Evolutionary conservation across 2,797 vertebrate genomes (phyloP), one percentile per base, ranked within the genome.

Genomic region (Macroramphosus scolopax): DNA sequence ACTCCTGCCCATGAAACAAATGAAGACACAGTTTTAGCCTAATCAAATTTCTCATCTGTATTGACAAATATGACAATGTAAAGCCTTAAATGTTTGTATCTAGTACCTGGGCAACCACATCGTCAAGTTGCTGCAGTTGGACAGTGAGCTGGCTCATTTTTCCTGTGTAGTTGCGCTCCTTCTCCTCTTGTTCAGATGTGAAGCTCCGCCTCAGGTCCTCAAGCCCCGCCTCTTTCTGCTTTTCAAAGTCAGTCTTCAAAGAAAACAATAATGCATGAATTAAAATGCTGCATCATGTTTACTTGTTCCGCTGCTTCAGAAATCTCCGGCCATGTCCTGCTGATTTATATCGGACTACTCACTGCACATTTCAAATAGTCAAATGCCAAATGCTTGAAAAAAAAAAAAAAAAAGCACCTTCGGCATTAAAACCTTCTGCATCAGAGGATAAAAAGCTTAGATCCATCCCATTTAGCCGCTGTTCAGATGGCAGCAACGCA

Each of bases 41-140:
- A n/a, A n/a, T n/a, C n/a, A n/a, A n/a, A n/a, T n/a, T n/a, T n/a
- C 8, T 26, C 3, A 26, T 26, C 6, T 32, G 30, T 32, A 13
- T 32, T 32, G 20, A 22, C 20, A 22, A 32, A 32, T 18, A 10
- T 31, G 2, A 20, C 5, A 16, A 33, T 15, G 9, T 24, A n/a
- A n/a, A n/a, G n/a, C n/a, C n/a, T n/a, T n/a, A n/a, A n/a, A n/a
- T n/a, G 17, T 45, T 34, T 38, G 39, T 39, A 1, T 55, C 1
- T 20, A 15, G 37, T 69, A 97, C 95, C 93, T 96, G 89, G 25
- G 68, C 69, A 26, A 91, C 86, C 16, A 88, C 68, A 30, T 70
- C 51, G n/a, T 84, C 79, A 8, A 88, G 90, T 58, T 93, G 88
- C 60, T 91, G 90, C 8, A 96, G 88, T 57, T 92, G 90, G 13